Evolutionary conservation across 53 echinoderm and acorn worm species (phyloP), one percentile per base, ranked within the genome.

Genomic region (Patiria pectinifera): DNA sequence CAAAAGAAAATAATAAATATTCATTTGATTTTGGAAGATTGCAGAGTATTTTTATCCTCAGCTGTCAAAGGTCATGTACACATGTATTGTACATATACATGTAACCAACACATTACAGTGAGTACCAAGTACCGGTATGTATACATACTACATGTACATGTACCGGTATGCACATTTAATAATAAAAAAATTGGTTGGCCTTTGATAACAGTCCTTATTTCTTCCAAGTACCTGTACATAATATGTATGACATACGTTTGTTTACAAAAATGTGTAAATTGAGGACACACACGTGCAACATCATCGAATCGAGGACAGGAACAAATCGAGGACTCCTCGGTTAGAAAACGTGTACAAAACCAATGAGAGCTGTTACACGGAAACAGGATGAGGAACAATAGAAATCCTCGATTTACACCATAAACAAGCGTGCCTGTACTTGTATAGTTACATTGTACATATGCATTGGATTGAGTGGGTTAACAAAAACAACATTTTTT

Each of bases 91-190:
- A 74, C 74, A 74, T 74, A 3, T 74, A 74, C 74, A 74, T 74
- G 74, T 74, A 22, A 7, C 6, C 16, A 22, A 15, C 6, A 19
- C 15, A 15, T 6, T 74, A 6, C 24, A 74, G 74, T 0, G 21
- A 18, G 7, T 6, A 6, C 21, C 6, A 18, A 7, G 16, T 74
- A 74, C 74, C 6, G 21, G 21, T 22, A 22, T n/a, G n/a, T 35
- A 35, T 35, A 35, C 35, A 35, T 0, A 35, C 35, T 35, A 72
- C 72, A 16, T 72, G 18, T 43, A 95, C 89, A 90, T 93, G 93
- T 18, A 84, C 93, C 14, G 92, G 95, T 86, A 78, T 35, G 11
- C 44, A 35, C 45, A 45, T 25, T 44, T 9, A 70, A 70, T 4
- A 18, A 43, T 78, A 78, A 26, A 45, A 60, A 25, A 6, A n/a